Evolutionary conservation across 2,797 vertebrate species (phyloP).

Genomic region (Micropoecilia bifurca): DNA sequence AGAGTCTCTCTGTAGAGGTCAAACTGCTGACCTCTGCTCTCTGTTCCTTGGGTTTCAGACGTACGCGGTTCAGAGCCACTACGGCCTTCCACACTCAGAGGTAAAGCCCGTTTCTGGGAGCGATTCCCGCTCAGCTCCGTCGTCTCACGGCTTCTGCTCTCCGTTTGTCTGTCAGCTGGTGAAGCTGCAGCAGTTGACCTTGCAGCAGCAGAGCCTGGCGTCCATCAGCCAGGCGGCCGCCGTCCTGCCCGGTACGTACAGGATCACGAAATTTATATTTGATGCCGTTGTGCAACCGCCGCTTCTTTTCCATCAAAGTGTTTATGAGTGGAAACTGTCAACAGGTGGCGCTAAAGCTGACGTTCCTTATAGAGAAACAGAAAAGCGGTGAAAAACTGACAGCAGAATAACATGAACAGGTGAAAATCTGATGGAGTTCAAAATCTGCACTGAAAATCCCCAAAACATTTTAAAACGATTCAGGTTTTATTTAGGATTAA

Average conservation of each 20-base stretch:
- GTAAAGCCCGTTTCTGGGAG: conserved; percentile 51
- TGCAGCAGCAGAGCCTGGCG: conserved; percentile 87
- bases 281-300: too few relatives aligned
- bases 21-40: not conserved
- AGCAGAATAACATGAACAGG: not conserved
- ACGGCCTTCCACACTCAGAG: conserved; percentile 83
- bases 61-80: conserved; percentile 81
- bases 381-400: not conserved
- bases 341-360: not conserved
- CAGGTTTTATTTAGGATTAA: too few relatives aligned
- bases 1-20: not conserved
- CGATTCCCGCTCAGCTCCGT: too few relatives aligned
- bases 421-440: not conserved
- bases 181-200: conserved; percentile 91
- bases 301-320: too few relatives aligned
- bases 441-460: not conserved
- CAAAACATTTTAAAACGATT: not conserved
- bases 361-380: too few relatives aligned
- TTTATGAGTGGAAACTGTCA: too few relatives aligned
- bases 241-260: conserved; percentile 85
- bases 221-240: conserved; percentile 82
- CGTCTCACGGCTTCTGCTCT: not conserved
- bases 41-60: conserved; percentile 61
- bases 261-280: too few relatives aligned
- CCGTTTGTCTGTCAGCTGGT: conserved; percentile 77